Base-by-base conservation (phyloP, 2,113 vertebrate species). In the Siniperca chuatsi region DNA sequence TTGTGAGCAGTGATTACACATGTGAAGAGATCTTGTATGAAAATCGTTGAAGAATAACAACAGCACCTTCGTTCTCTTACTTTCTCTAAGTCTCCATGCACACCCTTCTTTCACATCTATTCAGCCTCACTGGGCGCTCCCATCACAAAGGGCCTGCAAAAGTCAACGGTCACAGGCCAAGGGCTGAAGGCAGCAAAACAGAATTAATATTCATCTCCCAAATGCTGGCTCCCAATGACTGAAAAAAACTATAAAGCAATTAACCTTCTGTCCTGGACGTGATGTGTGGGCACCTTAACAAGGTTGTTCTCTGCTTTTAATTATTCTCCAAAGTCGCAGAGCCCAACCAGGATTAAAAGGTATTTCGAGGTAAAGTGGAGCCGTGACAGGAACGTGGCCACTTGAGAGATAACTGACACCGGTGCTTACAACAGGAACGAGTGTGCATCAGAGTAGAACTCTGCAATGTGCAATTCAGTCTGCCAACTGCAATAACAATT, bases 201-300 rank as follows among this genome's bases (percentile, higher is more conserved):
- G 66, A 70, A 90, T 93, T 91, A 90, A 89, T 88, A 94, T 93
- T 93, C 89, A 75, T 74, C 88, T 84, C 69, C 78, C 79, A 73
- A 78, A 82, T 55, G 50, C 46, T 6, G 42, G 37, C 78, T 86
- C 61, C 50, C 48, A 21, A 44, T 46, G 67, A 81, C 40, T 66
- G 65, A 81, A 82, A 87, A 87, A 50, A 70, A 69, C 23, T 83
- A 83, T 80, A 70, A 88, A 90, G 90, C 89, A 93, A 95, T 95
- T 94, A 94, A 95, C 94, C 91, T 91, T 73, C 52, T 44, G 88
- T 93, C 82, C 83, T 67, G 75, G 73, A 79, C 62, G 79, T 90
- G 89, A 93, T 55, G 84, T 83, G 88, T 64, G 62, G 87, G 44
- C 84, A 80, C 73, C 84, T 75, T 87, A 89, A 90, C 80, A 9